Evolutionary conservation across 2,888 invertebrate species (phyloP), one percentile per base, ranked within the genome.

Genomic region (Prosopocoilus inquinatus): DNA sequence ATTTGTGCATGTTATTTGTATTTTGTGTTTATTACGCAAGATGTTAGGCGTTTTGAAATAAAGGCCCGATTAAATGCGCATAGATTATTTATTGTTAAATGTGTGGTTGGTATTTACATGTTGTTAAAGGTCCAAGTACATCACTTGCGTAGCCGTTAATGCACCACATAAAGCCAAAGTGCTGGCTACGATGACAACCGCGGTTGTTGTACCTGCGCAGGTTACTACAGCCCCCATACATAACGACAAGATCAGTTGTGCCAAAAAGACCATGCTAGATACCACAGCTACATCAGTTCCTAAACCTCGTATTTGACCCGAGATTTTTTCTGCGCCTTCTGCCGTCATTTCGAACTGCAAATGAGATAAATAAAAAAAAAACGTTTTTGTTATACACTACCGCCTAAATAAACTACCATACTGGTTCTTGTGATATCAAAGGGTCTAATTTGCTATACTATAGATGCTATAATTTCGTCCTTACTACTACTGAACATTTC

Each of bases 221-320:
- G 84, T 84, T 7, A 96, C 90, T 47, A 96, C 89, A 20, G 88
- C 84, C 0, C 95, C 94, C 85, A 95, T 88, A 67, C 88, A 87
- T 65, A 92, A 81, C 0, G 96, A 96, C 9, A 97, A 82, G 35
- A 92, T 81, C 69, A 96, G 93, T 77, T 97, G 97, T 1, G 96
- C 96, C 60, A 96, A 82, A 75, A 97, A 97, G 9, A 78, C 96
- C 89, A 96, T 96, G 71, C 92, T 93, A 71, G 94, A 93, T 35
- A 97, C 91, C 50, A 96, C 87, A 1, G 96, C 96, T 0, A 97
- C 88, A 74, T 97, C 96, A 0, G 96, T 97, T 5, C 96, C 96
- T 50, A 97, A 82, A 3, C 96, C 96, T 8, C 96, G 86, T n/a
- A 88, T 81, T 53, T 84, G 84, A 0, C 82, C 83, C 46, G 84